phyloP scores from a whole-genome alignment of 1,140 invertebrate genomes.

The Camponotus pennsylvanicus region DNA sequence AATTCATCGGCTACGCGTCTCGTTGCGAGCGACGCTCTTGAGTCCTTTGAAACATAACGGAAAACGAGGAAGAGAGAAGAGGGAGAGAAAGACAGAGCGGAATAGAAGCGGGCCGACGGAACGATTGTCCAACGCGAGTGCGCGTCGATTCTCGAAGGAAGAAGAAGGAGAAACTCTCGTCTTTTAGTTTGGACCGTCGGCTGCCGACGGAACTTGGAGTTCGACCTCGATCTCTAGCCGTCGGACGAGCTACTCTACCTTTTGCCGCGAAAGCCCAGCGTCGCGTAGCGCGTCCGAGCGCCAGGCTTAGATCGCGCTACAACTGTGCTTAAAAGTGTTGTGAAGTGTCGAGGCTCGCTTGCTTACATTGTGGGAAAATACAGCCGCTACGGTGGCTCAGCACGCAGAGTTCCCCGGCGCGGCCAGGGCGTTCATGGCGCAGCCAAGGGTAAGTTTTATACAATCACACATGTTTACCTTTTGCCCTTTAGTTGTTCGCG shows the following conservation, averaged over 20 bases:
- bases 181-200: constrained; percentile 36
- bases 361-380: constrained; percentile 85
- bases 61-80: not conserved
- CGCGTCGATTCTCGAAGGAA: not conserved
- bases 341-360: constrained; percentile 78
- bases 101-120: constrained; percentile 6
- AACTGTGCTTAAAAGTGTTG: constrained; percentile 70
- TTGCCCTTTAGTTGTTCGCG: not conserved
- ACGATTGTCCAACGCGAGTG: not conserved
- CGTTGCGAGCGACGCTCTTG: constrained; percentile 1
- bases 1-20: constrained; percentile 47
- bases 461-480: not conserved
- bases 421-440: constrained; percentile 89
- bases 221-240: not conserved
- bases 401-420: constrained; percentile 87
- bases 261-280: constrained; percentile 13
- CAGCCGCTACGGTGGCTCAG: constrained; percentile 87
- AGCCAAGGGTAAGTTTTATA: constrained; percentile 88
- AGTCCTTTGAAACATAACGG: too few relatives aligned
- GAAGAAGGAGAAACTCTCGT: not conserved
- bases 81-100: not conserved
- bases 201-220: not conserved
- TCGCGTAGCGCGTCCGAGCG: constrained; percentile 49
- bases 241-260: not conserved
- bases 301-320: constrained; percentile 49